Evolutionary conservation across 2,113 vertebrate genomes (phyloP), one percentile per base, ranked within the genome.

Genomic region (Boleophthalmus pectinirostris): DNA sequence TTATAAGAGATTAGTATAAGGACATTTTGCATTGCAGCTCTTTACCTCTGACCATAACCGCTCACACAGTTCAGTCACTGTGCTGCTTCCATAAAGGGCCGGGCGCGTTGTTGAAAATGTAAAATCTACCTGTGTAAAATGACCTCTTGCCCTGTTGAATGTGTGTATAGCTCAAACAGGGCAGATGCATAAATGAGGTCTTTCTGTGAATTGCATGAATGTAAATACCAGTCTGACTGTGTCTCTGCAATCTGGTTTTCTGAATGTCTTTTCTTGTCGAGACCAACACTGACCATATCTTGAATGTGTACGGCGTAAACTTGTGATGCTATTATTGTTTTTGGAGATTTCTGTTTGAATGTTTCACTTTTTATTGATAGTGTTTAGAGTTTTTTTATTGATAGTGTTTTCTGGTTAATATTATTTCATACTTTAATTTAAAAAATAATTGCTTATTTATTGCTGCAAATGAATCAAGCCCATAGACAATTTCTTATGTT

Each of bases 181-280:
- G 29, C 33, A 15, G 47, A 64, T 70, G 56, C 70, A 75, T 56
- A 56, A 75, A 76, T 82, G 75, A 53, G 82, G 86, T 77, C 74
- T 88, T 87, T 84, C 82, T 79, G 81, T 81, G 74, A 87, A 79
- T 38, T 89, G 90, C 89, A 91, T 88, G 86, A 88, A 85, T 83
- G 81, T 87, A 47, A 73, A 74, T 79, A 63, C 70, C 82, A 85
- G 70, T 80, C 24, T 23, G 75, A 86, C 86, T 85, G 77, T 74
- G 68, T 87, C 66, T 80, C 67, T 75, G 56, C 73, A 86, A 82
- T 73, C 77, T 82, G 73, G 81, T 64, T 78, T 71, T 77, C 18
- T 75, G 72, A 78, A 78, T 74, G 81, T 79, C 61, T 82, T 75
- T 75, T 57, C 75, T 43, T 29, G 74, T 78, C 58, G 18, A 73